These are phyloP conservation scores for Zootoca vivipara DNA, from an alignment of 2,113 vertebrate species.

Conservation along the genomic window DNA sequence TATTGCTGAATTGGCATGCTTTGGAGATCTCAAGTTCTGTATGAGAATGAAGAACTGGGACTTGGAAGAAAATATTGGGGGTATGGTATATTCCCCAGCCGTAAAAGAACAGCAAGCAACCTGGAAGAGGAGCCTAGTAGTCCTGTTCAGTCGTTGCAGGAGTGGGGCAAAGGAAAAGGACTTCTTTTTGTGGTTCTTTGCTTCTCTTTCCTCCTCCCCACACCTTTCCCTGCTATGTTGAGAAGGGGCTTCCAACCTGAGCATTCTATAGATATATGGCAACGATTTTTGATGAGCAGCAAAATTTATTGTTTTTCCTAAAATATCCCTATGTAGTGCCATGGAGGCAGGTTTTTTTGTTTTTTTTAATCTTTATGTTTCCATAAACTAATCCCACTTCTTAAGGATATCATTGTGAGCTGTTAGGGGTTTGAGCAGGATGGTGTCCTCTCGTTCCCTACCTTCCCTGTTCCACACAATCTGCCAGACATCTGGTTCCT, in stretches of 20 bases:
- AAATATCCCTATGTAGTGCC: not conserved
- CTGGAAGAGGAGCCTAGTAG: not conserved
- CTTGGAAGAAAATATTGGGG: not conserved
- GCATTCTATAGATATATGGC: not conserved
- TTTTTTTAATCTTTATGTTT: not conserved
- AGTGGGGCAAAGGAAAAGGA: too few species aligned
- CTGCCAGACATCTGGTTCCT: not conserved
- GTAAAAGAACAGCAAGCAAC: not conserved
- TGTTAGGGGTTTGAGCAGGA: not conserved
- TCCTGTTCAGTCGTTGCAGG: not conserved
- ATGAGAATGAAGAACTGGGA: not conserved
- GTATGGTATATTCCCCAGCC: not conserved
- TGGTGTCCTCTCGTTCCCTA: not conserved
- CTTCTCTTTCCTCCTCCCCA: not conserved
- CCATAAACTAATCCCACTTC: not conserved
- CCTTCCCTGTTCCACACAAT: not conserved
- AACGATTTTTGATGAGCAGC: not conserved
- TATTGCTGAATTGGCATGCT: not conserved
- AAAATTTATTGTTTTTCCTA: not conserved
- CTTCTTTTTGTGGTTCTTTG: too few species aligned
- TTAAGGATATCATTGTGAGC: not conserved
- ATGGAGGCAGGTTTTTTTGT: not conserved
- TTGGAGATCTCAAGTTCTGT: not conserved
- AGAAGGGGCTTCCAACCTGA: not conserved
- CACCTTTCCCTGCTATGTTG: not conserved